Evolutionary conservation across 2,888 invertebrate species (phyloP).

Genomic region (Zhengitettix transpicula): DNA sequence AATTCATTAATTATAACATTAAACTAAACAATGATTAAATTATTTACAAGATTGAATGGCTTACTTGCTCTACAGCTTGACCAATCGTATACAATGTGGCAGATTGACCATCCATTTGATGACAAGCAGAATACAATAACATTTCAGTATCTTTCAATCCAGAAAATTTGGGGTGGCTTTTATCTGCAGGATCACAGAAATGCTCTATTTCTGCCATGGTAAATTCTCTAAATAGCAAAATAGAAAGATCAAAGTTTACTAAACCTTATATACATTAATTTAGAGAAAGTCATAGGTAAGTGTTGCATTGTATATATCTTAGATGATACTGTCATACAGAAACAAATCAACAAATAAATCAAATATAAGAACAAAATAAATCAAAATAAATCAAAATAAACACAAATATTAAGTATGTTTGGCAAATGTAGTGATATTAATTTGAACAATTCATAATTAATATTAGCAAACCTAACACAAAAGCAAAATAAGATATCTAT

Average conservation of each 20-base stretch:
- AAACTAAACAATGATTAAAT: not conserved
- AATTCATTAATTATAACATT: not conserved
- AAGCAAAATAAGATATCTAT: not conserved
- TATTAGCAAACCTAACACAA: too few species aligned
- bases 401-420: too few species aligned
- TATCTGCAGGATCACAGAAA: slow-evolving; percentile 84
- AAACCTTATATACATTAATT: too few species aligned
- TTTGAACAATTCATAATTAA: too few species aligned
- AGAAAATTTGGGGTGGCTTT: slow-evolving; percentile 80
- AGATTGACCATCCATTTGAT: slow-evolving; percentile 93
- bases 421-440: not conserved
- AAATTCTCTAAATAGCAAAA: slow-evolving; percentile 64
- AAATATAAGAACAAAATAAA: too few species aligned
- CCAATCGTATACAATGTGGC: slow-evolving; percentile 65
- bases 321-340: too few species aligned
- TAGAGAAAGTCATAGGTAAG: too few species aligned
- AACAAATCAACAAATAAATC: too few species aligned
- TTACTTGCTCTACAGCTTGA: slow-evolving; percentile 61
- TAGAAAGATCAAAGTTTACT: too few species aligned
- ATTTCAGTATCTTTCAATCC: slow-evolving; percentile 56
- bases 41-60: not conserved
- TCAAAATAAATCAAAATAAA: too few species aligned
- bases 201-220: slow-evolving; percentile 99
- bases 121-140: slow-evolving; percentile 82
- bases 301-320: too few species aligned